Conservation (phyloP, 2,888 invertebrate genomes). For the Amblyjoppa proteus region DNA sequence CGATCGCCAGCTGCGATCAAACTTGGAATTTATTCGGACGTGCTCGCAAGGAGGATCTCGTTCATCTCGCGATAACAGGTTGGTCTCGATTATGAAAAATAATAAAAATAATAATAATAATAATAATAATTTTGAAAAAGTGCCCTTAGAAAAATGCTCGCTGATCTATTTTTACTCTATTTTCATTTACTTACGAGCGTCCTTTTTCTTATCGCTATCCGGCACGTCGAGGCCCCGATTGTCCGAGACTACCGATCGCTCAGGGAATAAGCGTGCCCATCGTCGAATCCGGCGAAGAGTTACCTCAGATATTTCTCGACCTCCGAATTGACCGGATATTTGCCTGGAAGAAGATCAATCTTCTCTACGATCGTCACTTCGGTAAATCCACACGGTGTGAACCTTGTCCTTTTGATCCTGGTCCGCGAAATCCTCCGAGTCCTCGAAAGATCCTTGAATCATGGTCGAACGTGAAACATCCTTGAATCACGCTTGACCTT, state of each 20-base stretch:
- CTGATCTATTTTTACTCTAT: background rate
- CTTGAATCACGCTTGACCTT: too few species aligned
- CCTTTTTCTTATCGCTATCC: constrained; percentile 53
- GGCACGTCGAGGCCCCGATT: constrained; percentile 88
- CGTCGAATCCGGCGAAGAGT: constrained; percentile 89
- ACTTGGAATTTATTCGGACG: constrained; percentile 91
- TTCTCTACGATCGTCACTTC: constrained; percentile 91
- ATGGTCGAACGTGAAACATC: too few species aligned
- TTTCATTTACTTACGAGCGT: background rate
- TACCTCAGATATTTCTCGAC: constrained; percentile 92
- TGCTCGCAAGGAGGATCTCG: constrained; percentile 88
- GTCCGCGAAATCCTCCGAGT: too few species aligned
- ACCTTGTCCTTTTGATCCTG: too few species aligned
- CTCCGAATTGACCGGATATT: constrained; percentile 89
- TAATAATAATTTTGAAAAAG: too few species aligned
- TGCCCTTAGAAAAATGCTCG: too few species aligned
- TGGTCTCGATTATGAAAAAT: constrained; percentile 48
- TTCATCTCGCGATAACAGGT: constrained; percentile 91
- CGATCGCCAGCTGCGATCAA: constrained; percentile 90
- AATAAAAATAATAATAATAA: too few species aligned
- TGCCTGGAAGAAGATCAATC: constrained; percentile 90
- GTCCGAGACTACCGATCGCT: constrained; percentile 90
- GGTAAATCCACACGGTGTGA: constrained; percentile 84
- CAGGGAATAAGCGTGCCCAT: constrained; percentile 91
- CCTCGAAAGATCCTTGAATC: too few species aligned